Evolutionary conservation across 2,797 vertebrate genomes (phyloP), one percentile per base, ranked within the genome.

Genomic region (Betta splendens): DNA sequence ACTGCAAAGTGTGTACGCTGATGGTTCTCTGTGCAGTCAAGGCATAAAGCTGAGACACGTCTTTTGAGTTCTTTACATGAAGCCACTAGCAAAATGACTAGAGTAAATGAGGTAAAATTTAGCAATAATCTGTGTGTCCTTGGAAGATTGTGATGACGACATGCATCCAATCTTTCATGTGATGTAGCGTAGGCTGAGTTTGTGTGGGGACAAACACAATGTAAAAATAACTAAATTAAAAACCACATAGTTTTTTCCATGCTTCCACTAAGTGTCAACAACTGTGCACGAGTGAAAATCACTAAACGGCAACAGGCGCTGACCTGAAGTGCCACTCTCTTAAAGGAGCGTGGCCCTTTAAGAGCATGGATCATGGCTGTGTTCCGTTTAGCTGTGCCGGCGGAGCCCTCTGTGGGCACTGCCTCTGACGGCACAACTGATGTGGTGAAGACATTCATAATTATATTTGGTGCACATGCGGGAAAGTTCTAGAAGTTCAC

Each of bases 391-490:
- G n/a, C 5, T 43, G 6, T 26, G 21, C 20, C 70, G 69, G 59
- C 52, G 74, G 70, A 63, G 59, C 13, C 33, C 17, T 18, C 11
- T 20, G 37, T 28, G 28, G 28, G 6, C 33, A 17, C 21, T 2
- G 35, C 26, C 66, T 54, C 61, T 60, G 53, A 28, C 72, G 62
- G 45, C 15, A 9, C 17, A 22, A 31, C 9, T 23, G 4, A 44
- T 26, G 36, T 35, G 20, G 5, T 32, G 15, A 28, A 46, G 35
- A 31, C 4, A 47, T 47, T 54, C 43, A 32, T 40, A 4, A 43
- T 29, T 31, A 8, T 9, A 43, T 73, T 59, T 59, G 49, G 51
- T 11, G 33, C 50, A 58, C 21, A 39, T 43, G 13, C n/a, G n/a
- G n/a, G n/a, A n/a, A n/a, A n/a, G n/a, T n/a, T n/a, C n/a, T n/a